phyloP scores from a whole-genome alignment of 2,797 vertebrate genomes.

The Erithacus rubecula region DNA sequence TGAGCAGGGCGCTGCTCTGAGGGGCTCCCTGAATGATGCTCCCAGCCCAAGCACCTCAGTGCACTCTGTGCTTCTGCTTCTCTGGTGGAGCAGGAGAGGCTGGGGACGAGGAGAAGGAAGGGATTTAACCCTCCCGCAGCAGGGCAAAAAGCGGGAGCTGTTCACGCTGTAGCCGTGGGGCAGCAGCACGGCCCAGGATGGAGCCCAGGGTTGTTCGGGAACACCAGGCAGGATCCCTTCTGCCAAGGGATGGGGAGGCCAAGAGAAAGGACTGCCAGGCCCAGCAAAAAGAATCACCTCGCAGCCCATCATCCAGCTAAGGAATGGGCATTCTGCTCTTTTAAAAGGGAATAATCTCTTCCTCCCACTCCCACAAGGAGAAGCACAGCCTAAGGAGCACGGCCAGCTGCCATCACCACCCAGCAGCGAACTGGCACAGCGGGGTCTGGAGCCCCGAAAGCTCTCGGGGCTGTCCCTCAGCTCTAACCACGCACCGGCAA shows the following conservation, averaged over 20 bases:
- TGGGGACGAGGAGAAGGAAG: background rate
- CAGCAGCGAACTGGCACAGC: background rate
- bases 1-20: background rate
- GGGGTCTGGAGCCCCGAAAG: rapidly evolving
- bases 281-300: background rate
- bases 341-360: background rate
- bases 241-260: rapidly evolving
- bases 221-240: background rate
- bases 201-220: rapidly evolving
- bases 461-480: background rate
- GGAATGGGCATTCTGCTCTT: background rate
- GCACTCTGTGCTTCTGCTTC: background rate
- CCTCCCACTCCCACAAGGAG: background rate
- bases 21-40: background rate
- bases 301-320: background rate
- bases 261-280: background rate
- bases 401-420: background rate
- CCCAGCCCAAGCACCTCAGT: background rate
- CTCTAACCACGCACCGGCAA: rapidly evolving
- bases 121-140: background rate
- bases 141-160: background rate
- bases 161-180: background rate
- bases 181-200: background rate
- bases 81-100: rapidly evolving
- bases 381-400: background rate